Percentiles rank a stretch among this genome's conserved stretches.
Evolutionary conservation across 2,113 vertebrate genomes (phyloP).

Genomic region (Cavia porcellus): DNA sequence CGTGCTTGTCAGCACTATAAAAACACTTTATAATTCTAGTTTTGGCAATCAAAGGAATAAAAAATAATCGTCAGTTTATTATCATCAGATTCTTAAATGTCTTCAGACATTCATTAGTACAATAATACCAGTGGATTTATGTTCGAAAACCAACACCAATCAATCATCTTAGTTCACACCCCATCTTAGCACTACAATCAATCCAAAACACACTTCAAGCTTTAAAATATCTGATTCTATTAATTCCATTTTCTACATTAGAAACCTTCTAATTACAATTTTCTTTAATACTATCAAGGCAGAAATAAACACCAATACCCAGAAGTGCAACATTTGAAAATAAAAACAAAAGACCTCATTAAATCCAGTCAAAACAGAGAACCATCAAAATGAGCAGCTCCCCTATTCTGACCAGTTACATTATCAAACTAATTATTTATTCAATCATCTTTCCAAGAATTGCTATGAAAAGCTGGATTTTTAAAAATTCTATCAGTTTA

Average conservation of each 20-base stretch:
- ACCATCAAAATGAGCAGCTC: constrained; percentile 24
- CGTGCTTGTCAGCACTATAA: neutral
- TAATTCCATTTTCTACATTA: constrained; percentile 52
- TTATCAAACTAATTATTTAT: constrained; percentile 29
- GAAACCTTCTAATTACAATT: constrained; percentile 1
- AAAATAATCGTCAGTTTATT: neutral
- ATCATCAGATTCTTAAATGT: neutral
- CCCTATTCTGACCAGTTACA: neutral
- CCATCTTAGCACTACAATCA: neutral
- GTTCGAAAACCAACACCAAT: constrained; percentile 74
- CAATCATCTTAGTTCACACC: constrained; percentile 31
- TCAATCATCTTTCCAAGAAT: neutral
- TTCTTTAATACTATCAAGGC: constrained; percentile 51
- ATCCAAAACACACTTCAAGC: constrained; percentile 21
- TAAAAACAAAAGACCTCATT: constrained; percentile 38
- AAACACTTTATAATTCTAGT: constrained; percentile 4
- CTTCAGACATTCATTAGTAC: constrained; percentile 65
- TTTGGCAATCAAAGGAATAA: constrained; percentile 26
- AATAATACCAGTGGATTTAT: constrained; percentile 75
- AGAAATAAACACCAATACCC: constrained; percentile 49
- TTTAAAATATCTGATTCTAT: constrained; percentile 52
- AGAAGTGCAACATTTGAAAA: constrained; percentile 32
- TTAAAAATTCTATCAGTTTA: neutral
- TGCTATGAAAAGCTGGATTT: constrained; percentile 15
- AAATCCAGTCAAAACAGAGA: neutral